These are phyloP conservation scores for Thalassophryne amazonica DNA, from an alignment of 2,797 vertebrate genomes.

Conservation along the genomic window DNA sequence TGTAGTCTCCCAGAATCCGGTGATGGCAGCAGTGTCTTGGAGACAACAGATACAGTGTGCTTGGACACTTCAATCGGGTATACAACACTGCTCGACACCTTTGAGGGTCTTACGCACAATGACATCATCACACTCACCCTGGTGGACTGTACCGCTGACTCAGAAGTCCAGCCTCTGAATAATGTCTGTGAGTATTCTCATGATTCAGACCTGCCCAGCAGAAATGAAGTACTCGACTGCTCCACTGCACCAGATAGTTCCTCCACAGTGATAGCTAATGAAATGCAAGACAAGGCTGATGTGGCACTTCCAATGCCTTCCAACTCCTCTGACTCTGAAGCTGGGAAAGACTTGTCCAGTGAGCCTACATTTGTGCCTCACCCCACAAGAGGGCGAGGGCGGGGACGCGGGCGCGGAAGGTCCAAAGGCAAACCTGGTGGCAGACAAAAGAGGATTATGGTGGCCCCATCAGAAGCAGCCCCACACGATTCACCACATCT, in stretches of 20 bases:
- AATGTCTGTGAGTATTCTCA: background rate
- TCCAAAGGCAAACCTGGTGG: background rate
- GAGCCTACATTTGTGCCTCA: constrained; percentile 27
- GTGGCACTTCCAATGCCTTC: background rate
- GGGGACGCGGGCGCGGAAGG: background rate
- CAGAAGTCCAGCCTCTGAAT: constrained; percentile 19
- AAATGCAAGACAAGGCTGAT: background rate
- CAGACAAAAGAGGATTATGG: background rate
- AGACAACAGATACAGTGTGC: background rate
- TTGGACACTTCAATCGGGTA: constrained; percentile 63
- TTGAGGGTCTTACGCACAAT: constrained; percentile 68
- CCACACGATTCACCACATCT: background rate
- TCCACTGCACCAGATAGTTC: constrained; percentile 31
- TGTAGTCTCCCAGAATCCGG: constrained; percentile 30
- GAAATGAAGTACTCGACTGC: background rate
- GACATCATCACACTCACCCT: constrained; percentile 80
- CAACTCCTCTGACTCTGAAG: background rate
- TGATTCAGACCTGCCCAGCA: background rate
- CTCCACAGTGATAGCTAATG: background rate
- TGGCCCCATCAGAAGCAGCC: background rate
- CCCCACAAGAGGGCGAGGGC: background rate
- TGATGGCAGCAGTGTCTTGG: background rate
- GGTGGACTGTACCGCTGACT: constrained; percentile 65
- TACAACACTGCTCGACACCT: constrained; percentile 57
- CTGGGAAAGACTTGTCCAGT: background rate